Conservation (phyloP, 2,888 invertebrate species). For the Alitta virens region DNA sequence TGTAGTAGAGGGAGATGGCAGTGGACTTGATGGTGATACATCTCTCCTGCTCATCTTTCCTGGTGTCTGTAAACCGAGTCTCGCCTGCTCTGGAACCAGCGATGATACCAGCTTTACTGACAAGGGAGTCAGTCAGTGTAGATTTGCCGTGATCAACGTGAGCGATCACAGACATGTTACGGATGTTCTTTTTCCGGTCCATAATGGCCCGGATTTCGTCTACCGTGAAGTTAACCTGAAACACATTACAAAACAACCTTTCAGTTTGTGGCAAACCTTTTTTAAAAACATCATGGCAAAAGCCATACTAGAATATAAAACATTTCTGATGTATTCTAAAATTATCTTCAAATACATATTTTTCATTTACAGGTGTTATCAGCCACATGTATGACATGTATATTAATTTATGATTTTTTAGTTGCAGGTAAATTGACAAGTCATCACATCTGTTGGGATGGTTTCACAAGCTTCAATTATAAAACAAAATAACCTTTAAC, state of each 20-base stretch:
- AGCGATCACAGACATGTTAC: constrained; percentile 99
- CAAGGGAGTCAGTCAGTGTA: constrained; percentile 97
- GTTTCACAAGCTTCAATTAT: too few relatives aligned
- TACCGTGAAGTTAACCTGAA: constrained; percentile 99
- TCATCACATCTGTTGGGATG: too few relatives aligned
- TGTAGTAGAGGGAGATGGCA: constrained; percentile 99
- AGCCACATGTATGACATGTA: too few relatives aligned
- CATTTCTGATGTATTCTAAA: too few relatives aligned
- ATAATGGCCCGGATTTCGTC: constrained; percentile 99
- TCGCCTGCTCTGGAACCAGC: constrained; percentile 98
- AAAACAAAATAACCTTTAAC: too few relatives aligned
- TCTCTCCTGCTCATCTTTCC: constrained; percentile 99
- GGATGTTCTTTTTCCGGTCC: constrained; percentile 99
- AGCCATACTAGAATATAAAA: background rate
- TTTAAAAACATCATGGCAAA: background rate
- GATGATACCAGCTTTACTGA: constrained; percentile 99
- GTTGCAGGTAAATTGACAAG: too few relatives aligned
- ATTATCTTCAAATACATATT: too few relatives aligned
- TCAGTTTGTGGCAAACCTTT: background rate
- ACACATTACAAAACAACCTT: background rate
- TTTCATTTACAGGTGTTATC: too few relatives aligned
- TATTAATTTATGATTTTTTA: too few relatives aligned
- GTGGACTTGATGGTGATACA: constrained; percentile 99
- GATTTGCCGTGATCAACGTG: constrained; percentile 99
- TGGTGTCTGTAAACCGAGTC: constrained; percentile 97